A percentile compares a stretch with the other conserved stretches of the same genome.
Conservation (phyloP, 2,888 invertebrate genomes). For the Catotricha subobsoleta region DNA sequence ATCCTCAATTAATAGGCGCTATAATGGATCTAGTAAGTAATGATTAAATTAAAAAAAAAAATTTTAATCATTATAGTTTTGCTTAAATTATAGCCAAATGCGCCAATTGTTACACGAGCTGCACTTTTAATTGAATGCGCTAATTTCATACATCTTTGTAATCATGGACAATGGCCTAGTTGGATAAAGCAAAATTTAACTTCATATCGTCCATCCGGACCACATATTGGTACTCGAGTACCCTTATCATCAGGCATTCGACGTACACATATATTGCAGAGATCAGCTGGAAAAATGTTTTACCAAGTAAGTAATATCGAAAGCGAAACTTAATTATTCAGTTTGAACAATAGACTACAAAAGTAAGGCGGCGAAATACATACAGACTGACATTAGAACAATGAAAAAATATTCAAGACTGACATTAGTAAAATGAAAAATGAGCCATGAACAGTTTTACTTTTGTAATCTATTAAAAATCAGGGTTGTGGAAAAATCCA, state of each 20-base stretch:
- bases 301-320: slow-evolving; percentile 55
- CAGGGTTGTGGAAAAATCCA: too few relatives aligned
- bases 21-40: slow-evolving; percentile 70
- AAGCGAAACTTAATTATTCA: slow-evolving; percentile 53
- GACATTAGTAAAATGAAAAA: too few relatives aligned
- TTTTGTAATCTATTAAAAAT: too few relatives aligned
- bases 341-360: too few relatives aligned
- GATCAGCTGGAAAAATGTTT: slow-evolving; percentile 91
- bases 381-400: too few relatives aligned
- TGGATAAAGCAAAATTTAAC: slow-evolving; percentile 87
- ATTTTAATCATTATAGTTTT: slow-evolving; percentile 3
- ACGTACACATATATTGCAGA: slow-evolving; percentile 54
- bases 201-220: slow-evolving; percentile 53
- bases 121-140: slow-evolving; percentile 87
- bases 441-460: too few relatives aligned
- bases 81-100: slow-evolving; percentile 51
- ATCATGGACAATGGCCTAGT: slow-evolving; percentile 94
- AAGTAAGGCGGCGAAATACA: too few relatives aligned
- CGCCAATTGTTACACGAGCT: slow-evolving; percentile 85
- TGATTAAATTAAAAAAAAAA: background rate
- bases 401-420: too few relatives aligned
- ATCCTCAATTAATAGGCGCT: slow-evolving; percentile 87
- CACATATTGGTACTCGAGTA: slow-evolving; percentile 31
- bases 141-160: slow-evolving; percentile 92
- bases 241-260: slow-evolving; percentile 38